Evolutionary conservation across 2,888 invertebrate species (phyloP).

Genomic region (Drosophila fungiperda): DNA sequence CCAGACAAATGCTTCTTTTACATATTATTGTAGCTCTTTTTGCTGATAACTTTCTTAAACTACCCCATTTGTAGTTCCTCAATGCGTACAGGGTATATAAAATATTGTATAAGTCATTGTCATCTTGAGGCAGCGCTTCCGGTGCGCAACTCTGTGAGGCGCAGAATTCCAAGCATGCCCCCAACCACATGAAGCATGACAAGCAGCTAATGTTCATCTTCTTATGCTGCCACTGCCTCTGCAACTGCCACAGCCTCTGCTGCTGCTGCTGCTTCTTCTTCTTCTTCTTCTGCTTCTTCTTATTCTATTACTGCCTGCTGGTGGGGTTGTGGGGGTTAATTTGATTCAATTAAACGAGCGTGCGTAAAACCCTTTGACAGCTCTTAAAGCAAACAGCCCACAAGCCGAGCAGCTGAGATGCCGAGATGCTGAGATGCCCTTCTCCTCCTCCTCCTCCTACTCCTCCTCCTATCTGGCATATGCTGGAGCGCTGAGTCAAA

Average conservation of each 20-base stretch:
- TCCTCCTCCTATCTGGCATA: neutral
- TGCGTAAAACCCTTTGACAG: slow-evolving; percentile 61
- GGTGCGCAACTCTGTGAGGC: slow-evolving; percentile 47
- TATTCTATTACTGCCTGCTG: slow-evolving; percentile 6
- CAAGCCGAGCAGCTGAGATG: slow-evolving; percentile 3
- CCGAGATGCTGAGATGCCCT: neutral
- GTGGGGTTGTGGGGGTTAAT: slow-evolving; percentile 70
- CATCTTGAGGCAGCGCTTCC: slow-evolving; percentile 54
- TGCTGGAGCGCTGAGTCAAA: slow-evolving; percentile 7
- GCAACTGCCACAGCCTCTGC: too few species aligned
- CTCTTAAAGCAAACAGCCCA: slow-evolving; percentile 40
- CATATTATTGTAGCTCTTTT: too few species aligned
- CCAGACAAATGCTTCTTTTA: neutral
- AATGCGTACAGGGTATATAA: slow-evolving; percentile 20
- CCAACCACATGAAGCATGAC: slow-evolving; percentile 64
- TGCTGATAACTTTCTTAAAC: neutral
- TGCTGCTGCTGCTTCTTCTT: neutral
- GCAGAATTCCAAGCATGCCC: slow-evolving; percentile 66
- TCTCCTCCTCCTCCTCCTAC: too few species aligned
- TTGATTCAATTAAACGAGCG: slow-evolving; percentile 74
- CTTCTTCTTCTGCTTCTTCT: neutral
- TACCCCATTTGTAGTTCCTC: neutral
- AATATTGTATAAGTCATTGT: slow-evolving; percentile 61
- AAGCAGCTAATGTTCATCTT: slow-evolving; percentile 23
- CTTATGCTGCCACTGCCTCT: neutral